Evolutionary conservation across 1,140 invertebrate genomes (phyloP), one percentile per base, ranked within the genome.

Genomic region (Saxidomus purpurata): DNA sequence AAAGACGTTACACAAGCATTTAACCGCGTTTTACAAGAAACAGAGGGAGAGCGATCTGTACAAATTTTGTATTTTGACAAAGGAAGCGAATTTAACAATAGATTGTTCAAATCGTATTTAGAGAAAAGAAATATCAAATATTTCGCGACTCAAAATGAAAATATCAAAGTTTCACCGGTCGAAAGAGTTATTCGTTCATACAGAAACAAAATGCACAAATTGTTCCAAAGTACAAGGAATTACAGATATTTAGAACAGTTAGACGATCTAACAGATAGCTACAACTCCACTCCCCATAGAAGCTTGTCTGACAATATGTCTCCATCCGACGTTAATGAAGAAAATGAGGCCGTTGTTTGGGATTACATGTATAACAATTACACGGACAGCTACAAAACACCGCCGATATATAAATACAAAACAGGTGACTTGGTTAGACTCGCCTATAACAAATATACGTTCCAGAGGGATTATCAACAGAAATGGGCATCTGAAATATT

Each of bases 401-500:
- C 8, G 22, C 9, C n/a, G 43, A 76, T 17, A 49, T 3, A 76
- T 22, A 6, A 69, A 15, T 31, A 31, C 43, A n/a, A 76, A n/a
- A 38, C 43, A 9, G 69, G 79, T 19, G 77, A 89, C 59, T 19
- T 49, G 9, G 90, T 91, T 8, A 74, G 90, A 76, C 80, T 91
- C 31, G 59, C 90, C n/a, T 63, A 87, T 19, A 28, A 52, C n/a
- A 80, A 49, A 40, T 49, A 79, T 15, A 63, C 79, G 13, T 38
- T 91, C 71, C 67, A 89, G 38, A 67, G 79, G 49, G 90, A 61
- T 22, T 91, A 91, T 43, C 79, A 87, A 17, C 77, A 89, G 38
- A 91, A 89, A 71, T 89, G 83, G 87, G 87, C 90, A 9, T 63
- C n/a, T 31, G 87, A 89, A 43, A 28, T 79, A 52, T 89, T 91